phyloP scores from a whole-genome alignment of 2,797 vertebrate species.

The Lutjanus argentimaculatus region DNA sequence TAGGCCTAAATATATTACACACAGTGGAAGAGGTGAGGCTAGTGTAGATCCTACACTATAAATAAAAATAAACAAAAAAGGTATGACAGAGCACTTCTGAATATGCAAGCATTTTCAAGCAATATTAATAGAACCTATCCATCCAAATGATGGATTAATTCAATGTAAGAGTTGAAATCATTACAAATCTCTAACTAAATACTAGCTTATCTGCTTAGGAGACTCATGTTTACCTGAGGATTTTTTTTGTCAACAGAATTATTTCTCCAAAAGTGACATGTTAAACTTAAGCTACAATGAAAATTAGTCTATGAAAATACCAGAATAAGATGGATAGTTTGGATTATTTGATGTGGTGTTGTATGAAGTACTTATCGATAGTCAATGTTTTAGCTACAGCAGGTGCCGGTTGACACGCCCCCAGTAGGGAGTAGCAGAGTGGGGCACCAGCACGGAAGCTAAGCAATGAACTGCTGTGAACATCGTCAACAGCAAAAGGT shows the following conservation, averaged over 20 bases:
- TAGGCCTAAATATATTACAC: slow-evolving; percentile 78
- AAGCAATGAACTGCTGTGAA: too few relatives aligned
- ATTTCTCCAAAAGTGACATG: neutral
- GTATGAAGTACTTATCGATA: too few relatives aligned
- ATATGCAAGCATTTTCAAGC: neutral
- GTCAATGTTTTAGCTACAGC: too few relatives aligned
- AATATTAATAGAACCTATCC: neutral
- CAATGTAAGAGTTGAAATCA: neutral
- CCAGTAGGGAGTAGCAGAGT: too few relatives aligned
- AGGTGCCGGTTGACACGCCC: too few relatives aligned
- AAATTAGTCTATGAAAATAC: neutral
- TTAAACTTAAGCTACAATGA: neutral
- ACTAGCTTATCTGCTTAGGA: neutral
- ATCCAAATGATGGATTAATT: slow-evolving; percentile 6
- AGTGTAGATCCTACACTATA: slow-evolving; percentile 46
- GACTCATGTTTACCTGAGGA: neutral
- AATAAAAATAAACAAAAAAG: slow-evolving; percentile 63
- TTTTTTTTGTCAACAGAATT: neutral
- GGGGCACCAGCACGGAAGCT: too few relatives aligned
- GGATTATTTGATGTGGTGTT: too few relatives aligned
- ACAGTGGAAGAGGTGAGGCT: slow-evolving; percentile 47
- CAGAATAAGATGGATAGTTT: too few relatives aligned
- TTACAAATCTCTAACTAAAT: neutral
- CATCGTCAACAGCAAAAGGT: too few relatives aligned
- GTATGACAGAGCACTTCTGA: slow-evolving; percentile 16